phyloP scores from a whole-genome alignment of 2,797 vertebrate species.

The Pangasius djambal region DNA sequence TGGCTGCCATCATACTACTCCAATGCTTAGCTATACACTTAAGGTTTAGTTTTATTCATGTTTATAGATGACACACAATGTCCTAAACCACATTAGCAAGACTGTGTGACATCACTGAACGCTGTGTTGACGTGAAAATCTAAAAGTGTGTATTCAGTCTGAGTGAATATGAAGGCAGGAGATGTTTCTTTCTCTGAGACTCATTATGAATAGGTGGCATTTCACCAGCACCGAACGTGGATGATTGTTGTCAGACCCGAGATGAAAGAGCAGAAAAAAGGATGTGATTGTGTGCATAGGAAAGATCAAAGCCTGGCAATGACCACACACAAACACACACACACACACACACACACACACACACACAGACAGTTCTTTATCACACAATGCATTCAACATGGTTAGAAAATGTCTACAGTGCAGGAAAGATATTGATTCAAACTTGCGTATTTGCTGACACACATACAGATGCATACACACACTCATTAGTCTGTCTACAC shows the following conservation, averaged over 20 bases:
- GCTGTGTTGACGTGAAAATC: background rate
- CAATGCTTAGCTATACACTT: background rate
- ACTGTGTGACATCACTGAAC: background rate
- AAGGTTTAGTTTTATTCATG: background rate
- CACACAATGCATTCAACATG: background rate
- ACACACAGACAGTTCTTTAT: background rate
- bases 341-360: slow-evolving; percentile 18
- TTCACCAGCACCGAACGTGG: background rate
- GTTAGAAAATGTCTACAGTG: slow-evolving; percentile 6
- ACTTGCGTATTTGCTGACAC: background rate
- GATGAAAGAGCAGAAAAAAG: slow-evolving; percentile 41
- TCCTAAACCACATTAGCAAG: background rate
- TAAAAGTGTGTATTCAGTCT: background rate
- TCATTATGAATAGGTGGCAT: slow-evolving; percentile 36
- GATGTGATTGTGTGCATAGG: slow-evolving; percentile 24
- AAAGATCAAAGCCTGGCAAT: slow-evolving; percentile 43
- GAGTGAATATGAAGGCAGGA: background rate
- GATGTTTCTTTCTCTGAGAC: background rate
- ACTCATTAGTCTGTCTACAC: background rate
- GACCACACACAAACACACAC: slow-evolving; percentile 17
- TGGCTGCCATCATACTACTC: background rate
- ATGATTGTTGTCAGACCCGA: slow-evolving; percentile 18
- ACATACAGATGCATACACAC: background rate
- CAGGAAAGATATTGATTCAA: slow-evolving; percentile 2
- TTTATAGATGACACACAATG: background rate